These are phyloP conservation scores for Aphidius ervi DNA, from an alignment of 1,140 invertebrate genomes.

Conservation along the genomic window DNA sequence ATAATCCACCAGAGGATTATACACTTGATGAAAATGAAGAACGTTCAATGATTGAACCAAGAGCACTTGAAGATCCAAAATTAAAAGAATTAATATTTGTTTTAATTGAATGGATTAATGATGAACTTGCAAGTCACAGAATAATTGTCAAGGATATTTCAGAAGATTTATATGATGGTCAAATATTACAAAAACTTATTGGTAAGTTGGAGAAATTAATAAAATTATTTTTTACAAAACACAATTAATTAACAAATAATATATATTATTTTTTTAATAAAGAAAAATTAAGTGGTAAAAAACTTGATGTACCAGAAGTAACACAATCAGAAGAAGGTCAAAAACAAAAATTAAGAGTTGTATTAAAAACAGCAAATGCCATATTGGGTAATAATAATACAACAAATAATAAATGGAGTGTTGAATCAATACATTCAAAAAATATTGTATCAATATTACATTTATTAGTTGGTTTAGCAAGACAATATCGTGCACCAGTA, in stretches of 20 bases:
- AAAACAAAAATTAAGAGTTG: constrained; percentile 87
- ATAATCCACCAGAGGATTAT: constrained; percentile 90
- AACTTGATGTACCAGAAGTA: constrained; percentile 96
- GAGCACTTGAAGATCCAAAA: constrained; percentile 81
- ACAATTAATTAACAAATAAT: not conserved
- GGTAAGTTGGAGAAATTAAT: constrained; percentile 48
- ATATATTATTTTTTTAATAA: constrained; percentile 28
- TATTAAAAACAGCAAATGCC: constrained; percentile 81
- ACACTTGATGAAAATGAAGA: constrained; percentile 93
- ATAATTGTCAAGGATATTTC: constrained; percentile 97
- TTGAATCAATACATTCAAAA: constrained; percentile 93
- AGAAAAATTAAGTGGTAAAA: constrained; percentile 87
- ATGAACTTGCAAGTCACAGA: constrained; percentile 92
- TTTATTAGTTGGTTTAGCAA: constrained; percentile 85
- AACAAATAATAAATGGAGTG: constrained; percentile 78
- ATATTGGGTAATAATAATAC: constrained; percentile 53
- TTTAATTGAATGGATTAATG: constrained; percentile 97
- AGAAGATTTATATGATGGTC: constrained; percentile 98
- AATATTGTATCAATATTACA: constrained; percentile 95
- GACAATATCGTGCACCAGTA: constrained; percentile 92
- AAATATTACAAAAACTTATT: constrained; percentile 93
- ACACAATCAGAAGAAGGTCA: constrained; percentile 98
- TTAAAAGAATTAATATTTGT: constrained; percentile 82
- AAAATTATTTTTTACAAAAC: not conserved
- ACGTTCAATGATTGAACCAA: constrained; percentile 89